These are phyloP conservation scores for Melanotus villosus DNA, from an alignment of 2,888 invertebrate species.

Conservation along the genomic window DNA sequence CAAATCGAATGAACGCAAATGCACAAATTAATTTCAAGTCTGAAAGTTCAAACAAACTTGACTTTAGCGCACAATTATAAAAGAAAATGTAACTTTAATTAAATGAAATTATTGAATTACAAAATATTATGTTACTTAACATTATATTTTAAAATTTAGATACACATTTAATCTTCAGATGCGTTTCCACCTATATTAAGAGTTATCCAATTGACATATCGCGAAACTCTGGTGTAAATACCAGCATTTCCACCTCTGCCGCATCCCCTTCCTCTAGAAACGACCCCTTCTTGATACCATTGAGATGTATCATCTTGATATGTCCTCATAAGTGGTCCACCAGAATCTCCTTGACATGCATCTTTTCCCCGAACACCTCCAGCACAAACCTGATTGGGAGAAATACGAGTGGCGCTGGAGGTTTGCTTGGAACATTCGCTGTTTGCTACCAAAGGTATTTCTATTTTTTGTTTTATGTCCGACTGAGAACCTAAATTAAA, in stretches of 20 bases:
- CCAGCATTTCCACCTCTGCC: conserved; percentile 86
- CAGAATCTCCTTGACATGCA: conserved; percentile 82
- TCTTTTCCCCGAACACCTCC: conserved; percentile 77
- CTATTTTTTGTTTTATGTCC: conserved; percentile 44
- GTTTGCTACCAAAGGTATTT: conserved; percentile 69
- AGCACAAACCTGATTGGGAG: conserved; percentile 73
- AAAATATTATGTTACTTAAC: neutral
- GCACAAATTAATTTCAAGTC: no score
- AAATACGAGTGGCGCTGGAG: neutral
- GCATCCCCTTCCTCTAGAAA: conserved; percentile 93
- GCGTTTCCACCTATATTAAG: no score
- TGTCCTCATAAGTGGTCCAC: conserved; percentile 78
- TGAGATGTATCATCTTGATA: neutral
- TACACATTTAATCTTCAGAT: no score
- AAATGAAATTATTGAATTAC: no score
- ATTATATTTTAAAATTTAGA: neutral
- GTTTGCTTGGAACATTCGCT: neutral
- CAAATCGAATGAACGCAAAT: no score
- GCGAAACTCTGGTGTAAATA: conserved; percentile 87
- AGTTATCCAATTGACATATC: conserved; percentile 85
- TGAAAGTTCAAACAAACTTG: no score
- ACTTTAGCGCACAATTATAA: no score
- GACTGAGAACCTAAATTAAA: conserved; percentile 32
- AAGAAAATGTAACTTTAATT: no score
- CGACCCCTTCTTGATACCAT: conserved; percentile 73